Evolutionary conservation across 2,888 invertebrate genomes (phyloP).

Genomic region (Leptinotarsa haldemani): DNA sequence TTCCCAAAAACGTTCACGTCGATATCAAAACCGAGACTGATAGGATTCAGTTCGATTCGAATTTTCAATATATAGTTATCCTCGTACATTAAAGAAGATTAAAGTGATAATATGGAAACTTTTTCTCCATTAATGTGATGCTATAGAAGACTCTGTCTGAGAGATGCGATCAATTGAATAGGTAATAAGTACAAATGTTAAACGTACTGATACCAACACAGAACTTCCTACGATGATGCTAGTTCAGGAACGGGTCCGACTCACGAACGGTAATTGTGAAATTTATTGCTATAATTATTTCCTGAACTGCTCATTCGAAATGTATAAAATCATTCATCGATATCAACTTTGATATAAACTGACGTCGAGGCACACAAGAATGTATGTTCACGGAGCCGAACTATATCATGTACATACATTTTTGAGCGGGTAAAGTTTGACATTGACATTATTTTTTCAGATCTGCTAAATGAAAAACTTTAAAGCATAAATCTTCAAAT

Average conservation of each 20-base stretch:
- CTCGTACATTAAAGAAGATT: constrained; percentile 20
- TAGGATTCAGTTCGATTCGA: too few relatives aligned
- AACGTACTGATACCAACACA: constrained; percentile 35
- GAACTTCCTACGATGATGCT: constrained; percentile 13
- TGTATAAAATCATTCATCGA: background rate
- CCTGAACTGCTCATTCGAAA: background rate
- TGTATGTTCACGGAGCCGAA: too few relatives aligned
- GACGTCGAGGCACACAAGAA: background rate
- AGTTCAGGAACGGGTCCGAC: constrained; percentile 1
- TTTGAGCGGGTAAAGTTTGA: too few relatives aligned
- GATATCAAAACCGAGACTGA: too few relatives aligned
- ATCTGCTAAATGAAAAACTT: too few relatives aligned
- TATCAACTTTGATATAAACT: background rate
- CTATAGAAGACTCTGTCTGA: constrained; percentile 25
- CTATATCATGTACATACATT: too few relatives aligned
- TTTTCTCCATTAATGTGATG: constrained; percentile 20
- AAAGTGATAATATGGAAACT: constrained; percentile 22
- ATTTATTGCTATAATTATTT: constrained; percentile 2
- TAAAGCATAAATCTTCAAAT: too few relatives aligned
- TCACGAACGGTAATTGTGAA: constrained; percentile 1
- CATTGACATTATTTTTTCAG: too few relatives aligned
- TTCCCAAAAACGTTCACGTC: too few relatives aligned
- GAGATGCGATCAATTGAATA: constrained; percentile 52
- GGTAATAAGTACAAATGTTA: constrained; percentile 51
- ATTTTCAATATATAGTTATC: background rate